Percentiles rank a stretch among this genome's conserved stretches.
Evolutionary conservation across 2,888 invertebrate species (phyloP).

Genomic region (Gisinianus flammeolus): DNA sequence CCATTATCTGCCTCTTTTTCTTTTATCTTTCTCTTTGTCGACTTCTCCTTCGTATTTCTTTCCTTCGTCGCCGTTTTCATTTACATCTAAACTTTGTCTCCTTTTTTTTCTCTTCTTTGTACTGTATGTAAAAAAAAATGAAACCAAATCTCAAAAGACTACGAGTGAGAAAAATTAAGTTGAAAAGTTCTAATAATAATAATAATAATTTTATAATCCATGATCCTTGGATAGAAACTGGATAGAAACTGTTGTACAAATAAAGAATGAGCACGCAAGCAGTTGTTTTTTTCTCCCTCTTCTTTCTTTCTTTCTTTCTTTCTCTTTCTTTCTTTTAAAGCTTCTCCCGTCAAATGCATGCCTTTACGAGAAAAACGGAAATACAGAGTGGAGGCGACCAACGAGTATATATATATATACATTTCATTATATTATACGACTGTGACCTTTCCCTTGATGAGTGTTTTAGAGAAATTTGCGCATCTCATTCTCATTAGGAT

Average conservation of each 20-base stretch:
- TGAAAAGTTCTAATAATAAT: neutral
- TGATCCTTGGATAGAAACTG: neutral
- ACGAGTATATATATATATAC: neutral
- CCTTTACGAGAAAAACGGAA: too few relatives aligned
- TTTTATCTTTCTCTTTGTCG: neutral
- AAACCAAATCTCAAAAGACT: neutral
- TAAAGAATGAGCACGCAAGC: neutral
- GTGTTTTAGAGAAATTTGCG: neutral
- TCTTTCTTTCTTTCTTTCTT: too few relatives aligned
- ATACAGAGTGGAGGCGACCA: neutral
- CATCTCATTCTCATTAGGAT: neutral
- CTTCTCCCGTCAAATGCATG: too few relatives aligned
- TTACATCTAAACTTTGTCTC: neutral
- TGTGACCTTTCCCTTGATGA: neutral
- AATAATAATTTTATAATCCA: slow-evolving; percentile 1
- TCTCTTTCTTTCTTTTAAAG: too few relatives aligned
- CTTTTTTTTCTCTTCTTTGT: neutral
- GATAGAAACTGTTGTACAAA: too few relatives aligned
- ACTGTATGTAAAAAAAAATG: neutral
- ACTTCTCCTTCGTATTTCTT: neutral
- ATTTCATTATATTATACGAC: neutral
- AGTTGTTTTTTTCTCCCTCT: neutral
- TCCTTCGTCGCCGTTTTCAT: neutral
- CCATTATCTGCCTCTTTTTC: neutral
- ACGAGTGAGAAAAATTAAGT: neutral